Evolutionary conservation across 1,140 invertebrate species (phyloP).

Genomic region (Saccostrea glomerata): DNA sequence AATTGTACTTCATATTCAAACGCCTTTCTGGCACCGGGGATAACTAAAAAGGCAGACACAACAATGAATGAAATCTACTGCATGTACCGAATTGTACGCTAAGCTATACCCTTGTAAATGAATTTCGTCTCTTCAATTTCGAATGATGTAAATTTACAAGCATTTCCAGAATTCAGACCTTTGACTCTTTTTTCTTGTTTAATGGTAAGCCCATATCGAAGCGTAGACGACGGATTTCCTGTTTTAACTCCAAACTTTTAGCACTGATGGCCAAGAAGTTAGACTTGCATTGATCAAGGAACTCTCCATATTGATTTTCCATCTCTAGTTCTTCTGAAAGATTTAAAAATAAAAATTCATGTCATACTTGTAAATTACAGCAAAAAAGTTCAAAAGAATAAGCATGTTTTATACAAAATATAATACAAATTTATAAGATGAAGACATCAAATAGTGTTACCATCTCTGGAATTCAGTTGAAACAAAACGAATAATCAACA

Average conservation of each 20-base stretch:
- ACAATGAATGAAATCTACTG: background rate
- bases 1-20: background rate
- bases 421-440: too few species aligned
- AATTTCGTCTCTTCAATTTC: too few species aligned
- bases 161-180: background rate
- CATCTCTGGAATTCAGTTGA: too few species aligned
- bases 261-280: background rate
- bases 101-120: too few species aligned
- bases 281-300: background rate
- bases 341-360: background rate
- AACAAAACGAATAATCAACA: too few species aligned
- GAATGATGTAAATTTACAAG: too few species aligned
- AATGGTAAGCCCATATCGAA: background rate
- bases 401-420: too few species aligned
- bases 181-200: background rate
- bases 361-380: background rate
- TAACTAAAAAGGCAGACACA: background rate
- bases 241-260: background rate
- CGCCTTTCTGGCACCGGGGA: background rate
- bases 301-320: conserved; percentile 7
- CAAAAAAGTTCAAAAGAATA: background rate
- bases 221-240: conserved; percentile 3
- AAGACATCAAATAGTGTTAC: too few species aligned
- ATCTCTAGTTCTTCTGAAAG: conserved; percentile 1
- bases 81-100: too few species aligned